phyloP scores from a whole-genome alignment of 2,113 vertebrate genomes.

The Phalacrocorax pelagicus region DNA sequence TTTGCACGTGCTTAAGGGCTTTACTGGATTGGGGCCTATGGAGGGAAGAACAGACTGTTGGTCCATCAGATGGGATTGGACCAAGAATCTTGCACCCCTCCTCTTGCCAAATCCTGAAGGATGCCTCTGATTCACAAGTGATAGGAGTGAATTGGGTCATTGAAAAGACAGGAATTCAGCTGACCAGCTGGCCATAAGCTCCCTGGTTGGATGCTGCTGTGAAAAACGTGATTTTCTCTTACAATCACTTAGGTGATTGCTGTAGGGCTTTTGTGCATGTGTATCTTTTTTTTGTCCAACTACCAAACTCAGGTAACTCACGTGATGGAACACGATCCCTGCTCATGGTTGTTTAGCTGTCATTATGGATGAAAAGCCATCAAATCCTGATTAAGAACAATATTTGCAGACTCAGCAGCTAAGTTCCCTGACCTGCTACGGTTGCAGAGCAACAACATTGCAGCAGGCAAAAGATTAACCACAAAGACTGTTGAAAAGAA shows the following conservation, averaged over 20 bases:
- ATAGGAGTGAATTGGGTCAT: neutral
- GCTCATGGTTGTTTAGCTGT: neutral
- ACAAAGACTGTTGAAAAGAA: slow-evolving; percentile 36
- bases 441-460: slow-evolving; percentile 1
- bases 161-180: neutral
- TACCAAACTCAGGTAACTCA: neutral
- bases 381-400: slow-evolving; percentile 2
- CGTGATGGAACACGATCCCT: neutral
- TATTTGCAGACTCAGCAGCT: slow-evolving; percentile 53
- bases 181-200: neutral
- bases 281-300: neutral
- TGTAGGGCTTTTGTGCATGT: neutral
- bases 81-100: slow-evolving; percentile 53
- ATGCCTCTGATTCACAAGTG: slow-evolving; percentile 39
- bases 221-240: neutral
- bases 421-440: slow-evolving; percentile 6
- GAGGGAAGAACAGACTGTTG: neutral
- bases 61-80: slow-evolving; percentile 34
- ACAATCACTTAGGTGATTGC: neutral
- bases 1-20: slow-evolving; percentile 62
- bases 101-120: slow-evolving; percentile 48
- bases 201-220: neutral
- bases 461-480: slow-evolving; percentile 36
- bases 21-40: slow-evolving; percentile 7
- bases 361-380: slow-evolving; percentile 11